Evolutionary conservation across 2,113 vertebrate genomes (phyloP).

Genomic region (Neogale vison): DNA sequence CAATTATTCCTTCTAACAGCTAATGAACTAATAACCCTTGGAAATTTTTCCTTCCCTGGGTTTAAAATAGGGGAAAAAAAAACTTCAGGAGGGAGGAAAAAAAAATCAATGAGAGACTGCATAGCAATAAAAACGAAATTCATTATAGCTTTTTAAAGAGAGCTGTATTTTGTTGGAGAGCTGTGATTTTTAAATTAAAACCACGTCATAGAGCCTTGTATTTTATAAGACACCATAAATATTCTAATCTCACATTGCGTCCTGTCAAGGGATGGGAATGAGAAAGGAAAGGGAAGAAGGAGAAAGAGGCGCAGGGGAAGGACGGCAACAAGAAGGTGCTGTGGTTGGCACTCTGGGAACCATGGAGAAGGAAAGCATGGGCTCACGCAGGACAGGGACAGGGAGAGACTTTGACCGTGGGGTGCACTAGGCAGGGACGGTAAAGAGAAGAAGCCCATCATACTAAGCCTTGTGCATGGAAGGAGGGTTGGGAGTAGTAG

Average conservation of each 20-base stretch:
- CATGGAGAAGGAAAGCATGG: too few relatives aligned
- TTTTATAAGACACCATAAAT: slow-evolving; percentile 62
- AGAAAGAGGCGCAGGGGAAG: background rate
- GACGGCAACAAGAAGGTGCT: background rate
- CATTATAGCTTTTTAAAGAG: slow-evolving; percentile 60
- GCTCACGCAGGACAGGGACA: accelerated
- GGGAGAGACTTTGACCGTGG: background rate
- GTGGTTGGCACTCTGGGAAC: background rate
- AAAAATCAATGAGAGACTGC: slow-evolving; percentile 57
- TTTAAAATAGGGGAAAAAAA: slow-evolving; percentile 23
- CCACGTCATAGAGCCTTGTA: slow-evolving; percentile 15
- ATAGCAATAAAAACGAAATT: slow-evolving; percentile 58
- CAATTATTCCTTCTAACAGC: slow-evolving; percentile 61
- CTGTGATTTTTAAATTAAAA: slow-evolving; percentile 66
- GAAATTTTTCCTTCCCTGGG: slow-evolving; percentile 57
- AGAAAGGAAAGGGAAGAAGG: background rate
- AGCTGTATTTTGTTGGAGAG: slow-evolving; percentile 48
- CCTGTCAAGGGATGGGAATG: background rate
- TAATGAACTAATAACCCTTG: slow-evolving; percentile 55
- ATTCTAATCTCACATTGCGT: slow-evolving; percentile 8
- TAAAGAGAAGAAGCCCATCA: background rate
- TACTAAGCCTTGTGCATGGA: background rate
- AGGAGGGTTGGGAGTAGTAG: background rate
- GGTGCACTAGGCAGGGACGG: accelerated
- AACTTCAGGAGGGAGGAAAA: background rate